These are phyloP conservation scores for Aporophyla lueneburgensis DNA, from an alignment of 2,888 invertebrate species.

Conservation along the genomic window DNA sequence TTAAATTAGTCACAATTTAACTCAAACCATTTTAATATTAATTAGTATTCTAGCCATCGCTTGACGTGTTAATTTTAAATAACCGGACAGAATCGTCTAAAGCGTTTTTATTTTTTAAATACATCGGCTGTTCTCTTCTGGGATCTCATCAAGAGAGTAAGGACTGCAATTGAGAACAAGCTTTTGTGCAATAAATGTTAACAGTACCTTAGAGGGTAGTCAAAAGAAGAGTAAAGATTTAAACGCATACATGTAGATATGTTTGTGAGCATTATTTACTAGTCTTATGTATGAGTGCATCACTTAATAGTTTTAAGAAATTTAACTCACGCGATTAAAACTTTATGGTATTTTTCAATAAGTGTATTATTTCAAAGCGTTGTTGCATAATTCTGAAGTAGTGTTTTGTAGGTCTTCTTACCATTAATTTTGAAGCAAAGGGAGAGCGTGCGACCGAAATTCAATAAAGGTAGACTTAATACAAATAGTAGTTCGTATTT, in stretches of 20 bases:
- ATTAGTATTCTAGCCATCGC: not conserved
- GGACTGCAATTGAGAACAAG: conserved; percentile 25
- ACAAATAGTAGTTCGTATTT: too few species aligned
- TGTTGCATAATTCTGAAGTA: too few species aligned
- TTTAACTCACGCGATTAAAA: not conserved
- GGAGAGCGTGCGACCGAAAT: too few species aligned
- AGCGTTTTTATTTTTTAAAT: not conserved
- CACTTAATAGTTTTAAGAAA: not conserved
- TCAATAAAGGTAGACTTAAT: too few species aligned
- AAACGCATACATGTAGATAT: not conserved
- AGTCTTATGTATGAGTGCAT: not conserved
- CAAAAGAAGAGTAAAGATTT: not conserved
- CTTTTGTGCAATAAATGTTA: conserved; percentile 39
- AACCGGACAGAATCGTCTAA: not conserved
- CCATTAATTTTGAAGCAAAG: too few species aligned
- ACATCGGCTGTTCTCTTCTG: not conserved
- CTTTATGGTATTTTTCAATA: not conserved
- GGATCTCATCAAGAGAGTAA: conserved; percentile 22
- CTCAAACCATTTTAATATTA: not conserved
- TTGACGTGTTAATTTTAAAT: not conserved
- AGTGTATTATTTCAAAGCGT: too few species aligned
- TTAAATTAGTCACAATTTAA: not conserved
- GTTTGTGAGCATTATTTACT: not conserved
- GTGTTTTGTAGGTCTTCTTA: too few species aligned
- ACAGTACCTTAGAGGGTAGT: conserved; percentile 28